A percentile compares a stretch with the other conserved stretches of the same genome.
Evolutionary conservation across 2,113 vertebrate species (phyloP).

Genomic region (Pseudopipra pipra): DNA sequence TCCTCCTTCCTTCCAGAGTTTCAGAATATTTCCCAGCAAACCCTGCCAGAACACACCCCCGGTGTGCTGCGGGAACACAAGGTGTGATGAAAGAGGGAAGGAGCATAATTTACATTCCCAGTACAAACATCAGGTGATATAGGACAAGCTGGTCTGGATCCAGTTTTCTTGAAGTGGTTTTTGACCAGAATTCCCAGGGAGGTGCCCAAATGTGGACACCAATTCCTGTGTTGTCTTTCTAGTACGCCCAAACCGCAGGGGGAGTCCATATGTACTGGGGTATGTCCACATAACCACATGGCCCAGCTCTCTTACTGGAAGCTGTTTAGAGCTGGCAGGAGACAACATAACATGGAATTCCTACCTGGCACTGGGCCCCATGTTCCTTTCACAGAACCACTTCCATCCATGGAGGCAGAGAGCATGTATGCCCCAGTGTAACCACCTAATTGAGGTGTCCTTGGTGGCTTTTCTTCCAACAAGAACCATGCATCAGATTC

Average conservation of each 20-base stretch:
- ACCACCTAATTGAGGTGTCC: background rate
- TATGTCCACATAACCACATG: background rate
- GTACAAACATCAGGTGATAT: background rate
- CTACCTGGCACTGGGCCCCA: background rate
- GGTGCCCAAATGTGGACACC: background rate
- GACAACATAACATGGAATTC: rapidly evolving
- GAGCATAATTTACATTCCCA: background rate
- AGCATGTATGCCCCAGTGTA: rapidly evolving
- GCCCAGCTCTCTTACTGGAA: background rate
- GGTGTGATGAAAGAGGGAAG: background rate
- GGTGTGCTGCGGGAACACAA: background rate
- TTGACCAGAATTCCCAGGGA: background rate
- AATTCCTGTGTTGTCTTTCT: background rate
- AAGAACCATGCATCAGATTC: background rate
- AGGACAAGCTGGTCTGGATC: background rate
- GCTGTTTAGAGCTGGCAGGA: background rate
- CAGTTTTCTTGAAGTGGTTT: background rate
- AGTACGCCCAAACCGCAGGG: background rate
- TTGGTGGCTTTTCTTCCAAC: background rate
- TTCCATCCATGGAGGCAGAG: background rate
- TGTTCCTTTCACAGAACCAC: background rate
- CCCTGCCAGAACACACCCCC: background rate
- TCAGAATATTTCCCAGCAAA: slow-evolving; percentile 14
- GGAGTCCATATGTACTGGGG: background rate
- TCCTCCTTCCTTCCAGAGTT: background rate